Base-by-base conservation (phyloP, 2,888 invertebrate genomes). In the Folsomia manolachei region DNA sequence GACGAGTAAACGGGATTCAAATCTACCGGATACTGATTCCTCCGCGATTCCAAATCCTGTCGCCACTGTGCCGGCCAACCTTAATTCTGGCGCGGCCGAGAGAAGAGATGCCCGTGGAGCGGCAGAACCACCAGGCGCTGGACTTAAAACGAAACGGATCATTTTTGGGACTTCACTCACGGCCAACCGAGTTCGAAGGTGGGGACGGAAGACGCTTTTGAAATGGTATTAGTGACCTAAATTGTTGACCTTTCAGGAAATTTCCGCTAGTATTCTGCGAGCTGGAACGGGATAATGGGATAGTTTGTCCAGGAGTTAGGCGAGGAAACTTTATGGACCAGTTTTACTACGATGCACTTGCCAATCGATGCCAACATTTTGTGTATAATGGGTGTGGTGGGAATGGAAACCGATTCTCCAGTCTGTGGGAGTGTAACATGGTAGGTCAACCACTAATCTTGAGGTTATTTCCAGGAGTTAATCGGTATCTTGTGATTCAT, bases 381-480 rank as follows among this genome's bases (percentile, higher is more conserved):
- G 27, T 75, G 0, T 78, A 77, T 69, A 77, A 75, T 60, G 78
- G 78, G n/a, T 78, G 78, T 51, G 78, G 75, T 18, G 75, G 78
- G 11, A 78, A 78, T 63, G 75, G 76, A 0, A 78, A 78, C 63
- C 25, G 76, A 14, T 78, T 78, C 63, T 60, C 69, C 0, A 26
- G 71, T 4, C 56, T 76, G 1, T 77, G 75, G 78, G 74, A 74
- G 39, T 76, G 73, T 62, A 56, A 56, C 56, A 72, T 39, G 27
- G n/a, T n/a, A n/a, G n/a, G n/a, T n/a, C n/a, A n/a, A n/a, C n/a
- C n/a, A n/a, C n/a, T 72, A 69, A 27, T 39, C 39, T 1, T 75
- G 75, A 52, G 69, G n/a, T 69, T 25, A 39, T 26, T 21, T 23
- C 62, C 7, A 4, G 4, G 18, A 23, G 62, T n/a, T n/a, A n/a